Evolutionary conservation across 2,888 invertebrate genomes (phyloP), one percentile per base, ranked within the genome.

Genomic region (Papilio elwesi): DNA sequence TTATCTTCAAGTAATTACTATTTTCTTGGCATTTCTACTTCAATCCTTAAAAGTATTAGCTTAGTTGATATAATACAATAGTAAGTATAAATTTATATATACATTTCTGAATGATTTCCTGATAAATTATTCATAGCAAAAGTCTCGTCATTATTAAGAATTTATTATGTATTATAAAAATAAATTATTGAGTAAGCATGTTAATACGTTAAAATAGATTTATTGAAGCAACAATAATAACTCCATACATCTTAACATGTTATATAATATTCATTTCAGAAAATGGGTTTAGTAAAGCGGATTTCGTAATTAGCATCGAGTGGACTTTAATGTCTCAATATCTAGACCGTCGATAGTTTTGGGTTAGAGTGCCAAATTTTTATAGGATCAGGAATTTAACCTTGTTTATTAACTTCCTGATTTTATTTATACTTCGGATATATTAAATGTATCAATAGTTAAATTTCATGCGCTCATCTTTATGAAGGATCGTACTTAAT

Each of bases 21-120:
- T 80, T 79, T 76, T 78, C 77, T 80, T 68, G 8, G 9, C 43
- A 43, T 43, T 43, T 63, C 72, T 15, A 55, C 16, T 55, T 16
- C 13, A 52, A 52, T 7, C 5, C 5, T 55, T 15, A 15, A 5
- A n/a, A 16, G 15, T 5, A 15, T 16, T 55, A 16, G 55, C 9
- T 55, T 15, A 26, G 26, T 26, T 16, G 15, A 16, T 15, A 15
- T 15, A n/a, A n/a, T n/a, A n/a, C n/a, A n/a, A n/a, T n/a, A 15
- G 26, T 55, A 55, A 15, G 4, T 7, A 0, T 6, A 12, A 52
- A 52, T n/a, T 8, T n/a, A 12, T 52, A 52, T 6, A 3, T 52
- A 52, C 11, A 52, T 12, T 52, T 52, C 0, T 52, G 7, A 52
- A 52, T 52, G 4, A 26, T 4, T 26, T 26, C 2, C 26, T 26